Conservation (phyloP, 2,113 vertebrate species). For the Gracilinanus agilis region DNA sequence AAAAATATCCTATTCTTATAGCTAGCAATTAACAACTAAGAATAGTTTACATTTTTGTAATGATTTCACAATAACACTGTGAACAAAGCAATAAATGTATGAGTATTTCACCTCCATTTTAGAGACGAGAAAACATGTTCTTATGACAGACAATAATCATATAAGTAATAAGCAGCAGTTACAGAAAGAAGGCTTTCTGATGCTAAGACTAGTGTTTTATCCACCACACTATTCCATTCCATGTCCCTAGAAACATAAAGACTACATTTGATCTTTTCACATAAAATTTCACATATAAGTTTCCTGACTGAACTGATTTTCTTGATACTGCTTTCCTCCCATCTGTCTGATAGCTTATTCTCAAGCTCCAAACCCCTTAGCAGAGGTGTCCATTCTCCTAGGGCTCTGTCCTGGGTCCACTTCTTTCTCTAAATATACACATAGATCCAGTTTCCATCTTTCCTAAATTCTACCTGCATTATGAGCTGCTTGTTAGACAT, state of each 20-base stretch:
- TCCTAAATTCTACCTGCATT: neutral
- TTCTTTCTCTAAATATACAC: neutral
- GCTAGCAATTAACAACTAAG: neutral
- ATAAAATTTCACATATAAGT: neutral
- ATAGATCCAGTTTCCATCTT: neutral
- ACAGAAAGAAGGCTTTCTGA: neutral
- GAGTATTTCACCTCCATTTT: neutral
- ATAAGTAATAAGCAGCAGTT: neutral
- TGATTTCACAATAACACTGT: neutral
- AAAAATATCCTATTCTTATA: neutral
- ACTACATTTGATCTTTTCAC: neutral
- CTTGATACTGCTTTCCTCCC: neutral
- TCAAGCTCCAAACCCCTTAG: neutral
- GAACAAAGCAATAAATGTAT: too few relatives aligned
- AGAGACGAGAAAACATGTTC: neutral
- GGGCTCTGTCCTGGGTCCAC: neutral
- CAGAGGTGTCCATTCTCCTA: neutral
- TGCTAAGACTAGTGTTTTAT: neutral
- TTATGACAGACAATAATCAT: too few relatives aligned
- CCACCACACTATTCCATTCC: neutral
- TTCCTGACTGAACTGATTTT: neutral
- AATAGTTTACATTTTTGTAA: neutral
- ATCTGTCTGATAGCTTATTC: neutral
- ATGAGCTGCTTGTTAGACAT: neutral
- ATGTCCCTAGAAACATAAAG: neutral